Evolutionary conservation across 92 coral and sea anemone species (phyloP), one percentile per base, ranked within the genome.

Genomic region (Pocillopora meandrina): DNA sequence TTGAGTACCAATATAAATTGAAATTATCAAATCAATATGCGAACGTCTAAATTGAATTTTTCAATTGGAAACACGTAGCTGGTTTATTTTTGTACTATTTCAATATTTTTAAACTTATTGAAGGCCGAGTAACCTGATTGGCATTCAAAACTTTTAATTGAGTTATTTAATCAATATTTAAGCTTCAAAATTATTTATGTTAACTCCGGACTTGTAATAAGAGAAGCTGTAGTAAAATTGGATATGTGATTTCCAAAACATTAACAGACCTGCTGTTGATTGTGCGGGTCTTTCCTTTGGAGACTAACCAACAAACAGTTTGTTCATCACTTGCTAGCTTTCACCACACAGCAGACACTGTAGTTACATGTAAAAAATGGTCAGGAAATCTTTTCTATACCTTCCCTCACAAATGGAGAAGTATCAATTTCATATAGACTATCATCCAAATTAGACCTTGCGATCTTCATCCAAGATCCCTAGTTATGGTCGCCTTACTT

Each of bases 161-260:
- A 3, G 52, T 42, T 3, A 42, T 56, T 26, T 81, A 71, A 70
- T 81, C 71, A 81, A 71, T 81, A 81, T 81, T 81, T 81, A 81
- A 57, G 20, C 20, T 23, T 63, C 74, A 56, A 81, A 26, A 42
- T 15, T 81, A 81, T 81, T 81, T 81, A 81, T 81, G 19, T 55
- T 76, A 58, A 3, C 35, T 14, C 35, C 65, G 69, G 59, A 60
- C 14, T 21, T 70, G 19, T n/a, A 14, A 69, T 26, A 56, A 58
- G 18, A 75, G 20, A 5, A 26, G 35, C 59, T 23, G 61, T 56
- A 12, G 42, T 31, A 35, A 52, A 72, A 75, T 56, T 35, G 70
- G 61, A 62, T 76, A 42, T 0, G 52, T 42, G 52, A 42, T 42
- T 42, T 42, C 52, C 52, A 42, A 42, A 42, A 42, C 52, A 42